Evolutionary conservation across 2,888 invertebrate species (phyloP), one percentile per base, ranked within the genome.

Genomic region (Orgyia antiqua): DNA sequence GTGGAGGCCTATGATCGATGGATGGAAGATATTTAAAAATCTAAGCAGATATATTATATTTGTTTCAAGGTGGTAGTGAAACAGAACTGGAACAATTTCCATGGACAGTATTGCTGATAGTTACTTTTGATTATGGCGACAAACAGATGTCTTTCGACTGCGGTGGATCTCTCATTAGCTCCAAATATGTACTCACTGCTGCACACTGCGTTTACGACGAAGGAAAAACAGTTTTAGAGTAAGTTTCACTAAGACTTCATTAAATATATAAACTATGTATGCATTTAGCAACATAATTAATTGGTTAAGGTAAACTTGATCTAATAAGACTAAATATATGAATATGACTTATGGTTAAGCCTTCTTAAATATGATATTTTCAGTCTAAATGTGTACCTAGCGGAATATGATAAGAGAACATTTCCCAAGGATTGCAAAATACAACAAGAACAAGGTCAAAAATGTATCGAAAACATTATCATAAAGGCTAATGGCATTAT

Each of bases 341-440:
- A n/a, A n/a, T n/a, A n/a, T n/a, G n/a, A n/a, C n/a, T n/a, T n/a
- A n/a, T n/a, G n/a, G n/a, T n/a, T n/a, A n/a, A n/a, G n/a, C n/a
- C n/a, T n/a, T n/a, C n/a, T 15, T 15, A 15, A 6, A 15, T 15
- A 4, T 19, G 4, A 13, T 19, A 8, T 9, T 31, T 68, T 11
- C 66, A 86, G 84, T 10, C 44, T 82, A 8, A 66, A 75, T 39
- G 48, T 83, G 23, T 64, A 61, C 35, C 42, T 84, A 37, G 71
- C 84, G 0, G 84, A 86, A 45, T 83, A 72, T 40, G 79, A 84
- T 54, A 82, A 75, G 37, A 65, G 73, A 8, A 74, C 84, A 0
- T 84, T 77, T 50, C 84, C 84, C 0, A 55, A 29, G 19, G 84
- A 86, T 44, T 86, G 84, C 44, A 68, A 70, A 39, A 41, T 29